Evolutionary conservation across 35 echinoderm and acorn worm genomes (phyloP), one percentile per base, ranked within the genome.

Genomic region (Apostichopus japonicus): DNA sequence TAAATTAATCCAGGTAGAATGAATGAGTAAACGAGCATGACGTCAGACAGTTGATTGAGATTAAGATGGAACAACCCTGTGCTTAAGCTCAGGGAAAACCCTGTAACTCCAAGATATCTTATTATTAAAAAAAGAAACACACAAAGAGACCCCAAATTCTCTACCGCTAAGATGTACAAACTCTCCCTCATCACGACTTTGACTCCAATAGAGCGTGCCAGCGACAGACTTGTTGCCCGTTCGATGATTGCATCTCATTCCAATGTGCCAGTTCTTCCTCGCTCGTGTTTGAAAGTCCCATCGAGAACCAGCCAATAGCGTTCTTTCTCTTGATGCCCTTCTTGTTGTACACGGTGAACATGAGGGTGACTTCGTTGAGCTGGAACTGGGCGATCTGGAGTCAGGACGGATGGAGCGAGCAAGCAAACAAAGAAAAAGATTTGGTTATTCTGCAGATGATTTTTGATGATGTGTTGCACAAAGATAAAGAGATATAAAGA

Each of bases 311-410:
- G 82, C 97, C 97, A 24, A 99, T 92, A 16, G 95, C 88, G 21
- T 99, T 93, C 82, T 99, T 96, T 10, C 95, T 87, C 92, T 99
- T 99, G 95, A 99, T 95, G n/a, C 95, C 95, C 53, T 92, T 94
- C 93, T 99, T 96, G 95, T 99, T 96, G 95, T 92, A 99, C 22
- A 96, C 95, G 10, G 92, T 95, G 92, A 96, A 99, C 71, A 99
- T 92, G 6, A 99, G 92, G 55, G 95, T 99, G 54, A 99, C 95
- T 23, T 99, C 97, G 8, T 91, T 90, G 10, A 99, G 97, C 78
- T 99, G 97, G 79, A 96, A 96, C 91, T 99, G 95, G 8, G 97
- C 97, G 80, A 98, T 95, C 95, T 99, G 94, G 13, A 90, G 88
- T 70, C 63, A 88, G 27, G 51, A 13, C 22, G 58, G 19, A 7